phyloP scores from a whole-genome alignment of 2,888 invertebrate species.

The Eulithis prunata region DNA sequence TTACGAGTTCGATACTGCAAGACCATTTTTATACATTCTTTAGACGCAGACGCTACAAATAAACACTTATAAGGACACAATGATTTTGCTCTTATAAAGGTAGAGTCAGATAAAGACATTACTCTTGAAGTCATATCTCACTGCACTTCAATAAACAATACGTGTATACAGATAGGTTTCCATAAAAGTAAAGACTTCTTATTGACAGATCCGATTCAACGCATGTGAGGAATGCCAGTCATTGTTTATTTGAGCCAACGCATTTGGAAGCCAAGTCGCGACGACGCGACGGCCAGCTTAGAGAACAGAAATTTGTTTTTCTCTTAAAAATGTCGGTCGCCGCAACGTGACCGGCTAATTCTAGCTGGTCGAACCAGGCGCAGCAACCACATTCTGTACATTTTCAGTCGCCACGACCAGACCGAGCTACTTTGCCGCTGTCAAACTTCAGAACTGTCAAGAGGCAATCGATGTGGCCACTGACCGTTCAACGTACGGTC shows the following conservation, averaged over 20 bases:
- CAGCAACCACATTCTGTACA: slow-evolving; percentile 33
- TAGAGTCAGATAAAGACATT: slow-evolving; percentile 21
- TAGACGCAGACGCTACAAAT: slow-evolving; percentile 14
- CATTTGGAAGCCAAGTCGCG: too few relatives aligned
- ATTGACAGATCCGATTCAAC: slow-evolving; percentile 20
- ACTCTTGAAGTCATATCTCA: slow-evolving; percentile 11
- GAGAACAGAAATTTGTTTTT: too few relatives aligned
- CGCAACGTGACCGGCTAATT: too few relatives aligned
- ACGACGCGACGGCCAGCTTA: too few relatives aligned
- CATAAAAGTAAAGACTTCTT: slow-evolving; percentile 21
- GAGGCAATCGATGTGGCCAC: too few relatives aligned
- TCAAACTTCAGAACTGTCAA: too few relatives aligned
- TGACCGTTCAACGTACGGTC: too few relatives aligned
- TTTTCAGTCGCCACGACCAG: neutral
- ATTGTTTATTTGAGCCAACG: slow-evolving; percentile 1
- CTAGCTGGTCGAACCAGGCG: too few relatives aligned
- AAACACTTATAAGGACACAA: slow-evolving; percentile 25
- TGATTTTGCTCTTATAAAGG: slow-evolving; percentile 27
- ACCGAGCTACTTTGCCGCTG: too few relatives aligned
- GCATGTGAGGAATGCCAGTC: slow-evolving; percentile 28
- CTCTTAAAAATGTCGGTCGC: too few relatives aligned
- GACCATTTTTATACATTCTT: slow-evolving; percentile 28
- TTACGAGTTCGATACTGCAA: neutral
- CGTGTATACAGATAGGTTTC: slow-evolving; percentile 5
- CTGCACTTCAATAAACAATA: slow-evolving; percentile 23